These are phyloP conservation scores for Tympanuchus pallidicinctus DNA, from an alignment of 2,113 vertebrate species.

Conservation along the genomic window DNA sequence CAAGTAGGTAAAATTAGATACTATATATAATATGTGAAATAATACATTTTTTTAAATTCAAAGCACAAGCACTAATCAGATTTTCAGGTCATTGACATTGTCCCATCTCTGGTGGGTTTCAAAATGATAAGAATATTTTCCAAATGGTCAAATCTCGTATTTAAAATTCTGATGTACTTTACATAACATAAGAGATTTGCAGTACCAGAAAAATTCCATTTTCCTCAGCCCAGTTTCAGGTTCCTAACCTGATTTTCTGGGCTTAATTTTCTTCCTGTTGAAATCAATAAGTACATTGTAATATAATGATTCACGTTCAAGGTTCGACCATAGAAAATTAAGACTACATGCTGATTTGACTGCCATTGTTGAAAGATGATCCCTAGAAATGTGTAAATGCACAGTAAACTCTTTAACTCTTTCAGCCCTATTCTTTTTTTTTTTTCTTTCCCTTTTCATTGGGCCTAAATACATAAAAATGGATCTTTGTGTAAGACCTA, in stretches of 20 bases:
- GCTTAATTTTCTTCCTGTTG: slow-evolving; percentile 94
- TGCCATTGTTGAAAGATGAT: slow-evolving; percentile 79
- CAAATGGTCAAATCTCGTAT: slow-evolving; percentile 60
- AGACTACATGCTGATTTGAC: slow-evolving; percentile 82
- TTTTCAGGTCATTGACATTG: slow-evolving; percentile 41
- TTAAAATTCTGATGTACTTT: slow-evolving; percentile 79
- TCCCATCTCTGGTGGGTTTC: slow-evolving; percentile 4
- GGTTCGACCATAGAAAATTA: slow-evolving; percentile 85
- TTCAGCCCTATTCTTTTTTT: slow-evolving; percentile 48
- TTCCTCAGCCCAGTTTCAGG: slow-evolving; percentile 83
- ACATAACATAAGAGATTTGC: slow-evolving; percentile 84
- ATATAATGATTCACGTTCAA: slow-evolving; percentile 89
- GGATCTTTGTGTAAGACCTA: background rate
- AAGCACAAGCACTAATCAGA: background rate
- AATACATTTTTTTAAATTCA: background rate
- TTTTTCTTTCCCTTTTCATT: background rate
- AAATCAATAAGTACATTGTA: slow-evolving; percentile 93
- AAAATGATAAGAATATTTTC: slow-evolving; percentile 65
- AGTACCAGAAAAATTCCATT: slow-evolving; percentile 87
- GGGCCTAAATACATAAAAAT: background rate
- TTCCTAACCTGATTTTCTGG: slow-evolving; percentile 89
- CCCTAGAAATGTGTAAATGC: slow-evolving; percentile 77
- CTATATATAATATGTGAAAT: background rate
- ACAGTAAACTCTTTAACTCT: slow-evolving; percentile 69
- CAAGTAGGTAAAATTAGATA: background rate